These are phyloP conservation scores for Hylyphantes graminicola DNA, from an alignment of 1,140 invertebrate genomes.

Conservation along the genomic window DNA sequence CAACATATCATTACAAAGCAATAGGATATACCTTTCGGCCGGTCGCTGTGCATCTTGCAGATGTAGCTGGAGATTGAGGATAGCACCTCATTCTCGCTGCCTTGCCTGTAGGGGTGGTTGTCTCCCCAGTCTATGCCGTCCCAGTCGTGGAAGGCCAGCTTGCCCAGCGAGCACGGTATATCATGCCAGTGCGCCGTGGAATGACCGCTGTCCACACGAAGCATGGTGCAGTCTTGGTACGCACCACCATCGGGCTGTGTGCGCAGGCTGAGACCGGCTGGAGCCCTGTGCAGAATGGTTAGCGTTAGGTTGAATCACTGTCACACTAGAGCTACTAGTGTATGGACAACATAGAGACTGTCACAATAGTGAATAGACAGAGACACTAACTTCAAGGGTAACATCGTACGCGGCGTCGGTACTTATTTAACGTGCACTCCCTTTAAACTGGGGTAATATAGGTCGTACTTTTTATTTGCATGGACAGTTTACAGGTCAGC, in stretches of 20 bases:
- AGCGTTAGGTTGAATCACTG: no score
- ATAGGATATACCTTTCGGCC: slow-evolving; percentile 35
- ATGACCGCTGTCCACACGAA: slow-evolving; percentile 63
- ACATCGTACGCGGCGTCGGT: no score
- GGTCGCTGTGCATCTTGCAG: slow-evolving; percentile 62
- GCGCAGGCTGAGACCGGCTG: slow-evolving; percentile 37
- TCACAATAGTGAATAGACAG: no score
- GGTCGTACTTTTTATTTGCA: no score
- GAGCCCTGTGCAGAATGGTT: slow-evolving; percentile 17
- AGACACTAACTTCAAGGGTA: no score
- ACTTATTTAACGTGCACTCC: no score
- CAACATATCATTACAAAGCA: no score
- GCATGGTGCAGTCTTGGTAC: slow-evolving; percentile 65
- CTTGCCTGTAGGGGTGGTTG: not conserved
- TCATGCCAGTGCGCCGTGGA: slow-evolving; percentile 65
- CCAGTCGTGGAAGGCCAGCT: slow-evolving; percentile 48
- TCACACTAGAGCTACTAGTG: no score
- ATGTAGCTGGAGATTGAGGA: slow-evolving; percentile 61
- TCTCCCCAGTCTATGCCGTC: slow-evolving; percentile 51
- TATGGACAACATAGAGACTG: no score
- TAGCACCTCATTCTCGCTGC: slow-evolving; percentile 12
- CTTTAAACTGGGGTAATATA: no score
- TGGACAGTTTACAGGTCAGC: no score
- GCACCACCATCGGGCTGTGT: slow-evolving; percentile 65
- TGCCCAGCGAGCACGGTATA: slow-evolving; percentile 64